A percentile compares a stretch with the other conserved stretches of the same genome.
phyloP scores from a whole-genome alignment of 2,113 vertebrate genomes.

The Cavia porcellus region DNA sequence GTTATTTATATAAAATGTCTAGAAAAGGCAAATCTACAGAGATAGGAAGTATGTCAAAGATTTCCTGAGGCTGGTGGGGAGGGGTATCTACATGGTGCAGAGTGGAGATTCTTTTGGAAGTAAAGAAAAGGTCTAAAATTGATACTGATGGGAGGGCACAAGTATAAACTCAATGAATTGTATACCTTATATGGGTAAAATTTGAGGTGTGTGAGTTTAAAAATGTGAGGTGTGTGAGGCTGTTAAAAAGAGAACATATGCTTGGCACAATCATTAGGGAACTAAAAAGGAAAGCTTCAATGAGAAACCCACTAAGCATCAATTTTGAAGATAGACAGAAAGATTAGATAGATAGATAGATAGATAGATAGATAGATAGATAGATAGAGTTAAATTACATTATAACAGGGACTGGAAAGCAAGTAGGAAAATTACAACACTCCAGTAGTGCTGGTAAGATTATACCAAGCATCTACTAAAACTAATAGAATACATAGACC shows the following conservation, averaged over 20 bases:
- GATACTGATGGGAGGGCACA: not conserved
- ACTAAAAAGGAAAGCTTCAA: not conserved
- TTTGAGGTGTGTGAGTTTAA: not conserved
- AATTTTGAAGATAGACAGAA: not conserved
- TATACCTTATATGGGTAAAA: not conserved
- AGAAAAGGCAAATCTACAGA: too few relatives aligned
- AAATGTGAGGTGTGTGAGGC: too few relatives aligned
- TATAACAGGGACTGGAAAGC: too few relatives aligned
- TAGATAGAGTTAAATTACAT: not conserved
- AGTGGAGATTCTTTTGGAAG: rapidly evolving
- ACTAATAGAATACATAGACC: rapidly evolving
- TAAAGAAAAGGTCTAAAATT: not conserved
- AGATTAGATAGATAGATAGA: too few relatives aligned
- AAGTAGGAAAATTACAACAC: rapidly evolving
- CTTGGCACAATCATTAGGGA: not conserved
- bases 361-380: too few relatives aligned
- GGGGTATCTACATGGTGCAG: rapidly evolving
- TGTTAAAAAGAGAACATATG: not conserved
- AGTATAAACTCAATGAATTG: not conserved
- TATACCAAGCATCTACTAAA: not conserved
- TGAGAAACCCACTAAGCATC: not conserved
- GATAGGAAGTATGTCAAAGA: rapidly evolving
- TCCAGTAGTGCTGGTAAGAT: not conserved
- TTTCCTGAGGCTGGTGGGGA: not conserved
- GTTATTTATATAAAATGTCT: not conserved